A percentile compares a stretch with the other conserved stretches of the same genome.
phyloP scores from a whole-genome alignment of 2,113 vertebrate genomes.

The Athene cunicularia region DNA sequence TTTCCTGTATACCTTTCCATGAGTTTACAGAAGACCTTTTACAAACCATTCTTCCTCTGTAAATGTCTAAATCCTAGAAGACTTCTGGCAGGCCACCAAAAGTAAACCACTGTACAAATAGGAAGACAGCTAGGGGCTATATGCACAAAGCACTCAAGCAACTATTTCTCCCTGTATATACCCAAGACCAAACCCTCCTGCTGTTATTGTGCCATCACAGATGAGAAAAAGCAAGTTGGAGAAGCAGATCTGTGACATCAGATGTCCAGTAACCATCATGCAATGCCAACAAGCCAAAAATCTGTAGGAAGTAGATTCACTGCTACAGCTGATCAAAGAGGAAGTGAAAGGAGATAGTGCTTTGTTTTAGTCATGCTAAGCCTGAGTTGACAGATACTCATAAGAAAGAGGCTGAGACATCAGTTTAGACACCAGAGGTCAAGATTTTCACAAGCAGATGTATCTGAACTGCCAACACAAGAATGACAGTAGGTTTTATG shows the following conservation, averaged over 20 bases:
- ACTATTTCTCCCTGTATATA: background rate
- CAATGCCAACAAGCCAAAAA: background rate
- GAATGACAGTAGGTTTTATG: background rate
- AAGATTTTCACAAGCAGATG: background rate
- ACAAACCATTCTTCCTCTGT: background rate
- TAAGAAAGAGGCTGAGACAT: background rate
- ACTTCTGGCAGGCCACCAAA: background rate
- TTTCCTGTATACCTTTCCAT: background rate
- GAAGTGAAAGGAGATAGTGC: background rate
- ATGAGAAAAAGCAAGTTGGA: background rate
- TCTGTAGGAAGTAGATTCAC: background rate
- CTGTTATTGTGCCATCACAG: background rate
- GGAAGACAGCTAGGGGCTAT: background rate
- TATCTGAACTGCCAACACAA: background rate
- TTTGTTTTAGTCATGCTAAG: background rate
- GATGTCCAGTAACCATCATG: background rate
- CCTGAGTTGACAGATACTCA: background rate
- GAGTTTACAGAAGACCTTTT: background rate
- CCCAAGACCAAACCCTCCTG: background rate
- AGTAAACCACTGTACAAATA: background rate
- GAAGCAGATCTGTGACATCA: accelerated
- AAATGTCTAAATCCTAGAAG: background rate
- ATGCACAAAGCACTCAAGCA: background rate
- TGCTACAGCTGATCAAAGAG: background rate
- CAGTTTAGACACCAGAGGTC: background rate